Evolutionary conservation across 2,888 invertebrate genomes (phyloP), one percentile per base, ranked within the genome.

Genomic region (Erebia ligea): DNA sequence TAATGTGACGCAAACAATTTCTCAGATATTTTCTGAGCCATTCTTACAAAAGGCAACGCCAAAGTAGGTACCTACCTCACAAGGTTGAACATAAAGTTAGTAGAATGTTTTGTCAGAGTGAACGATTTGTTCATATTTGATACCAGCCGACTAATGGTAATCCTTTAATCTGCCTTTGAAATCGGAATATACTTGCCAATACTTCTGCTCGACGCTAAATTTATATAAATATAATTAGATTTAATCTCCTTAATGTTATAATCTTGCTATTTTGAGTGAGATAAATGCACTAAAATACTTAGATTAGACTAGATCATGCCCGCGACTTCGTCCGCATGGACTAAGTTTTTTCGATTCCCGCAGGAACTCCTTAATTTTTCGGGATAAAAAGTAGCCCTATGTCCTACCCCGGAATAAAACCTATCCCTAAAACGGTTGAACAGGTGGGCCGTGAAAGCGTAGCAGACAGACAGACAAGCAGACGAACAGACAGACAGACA

Each of bases 1-100:
- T 67, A 58, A 59, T 40, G 59, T 17, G 59, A 10, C 64, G 34
- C 52, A 34, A 52, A 34, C 64, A 54, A 52, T 34, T 52, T 54
- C 64, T 64, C 50, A 52, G 64, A 34, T 34, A 63, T 21, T 59
- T 50, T n/a, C 63, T 50, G 25, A 64, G 34, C 13, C 15, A 21
- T 8, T 48, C 21, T 25, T 15, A 8, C 21, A 48, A 15, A 48
- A 62, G 21, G 21, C 48, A 62, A 15, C 15, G 45, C 17, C 48
- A 48, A 62, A 48, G 48, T 62, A n/a, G n/a, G n/a, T n/a, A n/a
- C n/a, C n/a, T n/a, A 62, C 15, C 4, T 48, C n/a, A n/a, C 21
- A 48, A 48, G 45, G 13, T 48, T 19, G 45, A 62, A 48, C 21
- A 19, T 48, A 42, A 59, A 40, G 62, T 48, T 48, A 34, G 34